Evolutionary conservation across 2,888 invertebrate genomes (phyloP), one percentile per base, ranked within the genome.

Genomic region (Stenichneumon culpator): DNA sequence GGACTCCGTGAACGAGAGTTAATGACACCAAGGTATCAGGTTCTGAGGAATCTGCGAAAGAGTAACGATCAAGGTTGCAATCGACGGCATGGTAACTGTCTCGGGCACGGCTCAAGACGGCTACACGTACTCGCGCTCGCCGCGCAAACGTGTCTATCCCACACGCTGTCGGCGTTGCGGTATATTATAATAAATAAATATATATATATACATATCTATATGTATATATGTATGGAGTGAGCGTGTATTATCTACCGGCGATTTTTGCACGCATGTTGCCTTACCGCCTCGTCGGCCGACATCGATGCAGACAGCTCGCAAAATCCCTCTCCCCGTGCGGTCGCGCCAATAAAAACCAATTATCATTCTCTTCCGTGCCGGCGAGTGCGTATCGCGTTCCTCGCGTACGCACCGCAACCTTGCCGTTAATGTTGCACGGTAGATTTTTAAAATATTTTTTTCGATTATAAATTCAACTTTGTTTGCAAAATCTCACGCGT

Each of bases 1-100:
- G 14, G 39, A 11, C 6, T 28, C 69, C 19, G 6, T 11, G 50
- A 39, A n/a, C 44, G 65, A 32, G 54, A 81, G 89, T 60, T 84
- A 89, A 86, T 89, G 90, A 89, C 89, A 87, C 52, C 86, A 86
- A 79, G 82, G 72, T 88, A 90, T 91, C 89, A 83, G 88, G 86
- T 89, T 90, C 90, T 87, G 86, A 85, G 88, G 90, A 89, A 91
- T 91, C 87, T 77, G 87, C 57, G 72, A 73, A 73, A 36, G 60
- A 83, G 63, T 65, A 72, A 70, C 78, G 78, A 86, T 82, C 79
- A 86, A 82, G 83, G 82, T 77, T 70, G 63, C 69, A 67, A 82
- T 82, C 65, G 32, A 83, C 70, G 83, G 73, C 80, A 80, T 83
- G 86, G 74, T 57, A 9, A 80, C 39, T 72, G 47, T 79, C 74